phyloP scores from a whole-genome alignment of 2,888 invertebrate species.

The Gasteruption jaculator region DNA sequence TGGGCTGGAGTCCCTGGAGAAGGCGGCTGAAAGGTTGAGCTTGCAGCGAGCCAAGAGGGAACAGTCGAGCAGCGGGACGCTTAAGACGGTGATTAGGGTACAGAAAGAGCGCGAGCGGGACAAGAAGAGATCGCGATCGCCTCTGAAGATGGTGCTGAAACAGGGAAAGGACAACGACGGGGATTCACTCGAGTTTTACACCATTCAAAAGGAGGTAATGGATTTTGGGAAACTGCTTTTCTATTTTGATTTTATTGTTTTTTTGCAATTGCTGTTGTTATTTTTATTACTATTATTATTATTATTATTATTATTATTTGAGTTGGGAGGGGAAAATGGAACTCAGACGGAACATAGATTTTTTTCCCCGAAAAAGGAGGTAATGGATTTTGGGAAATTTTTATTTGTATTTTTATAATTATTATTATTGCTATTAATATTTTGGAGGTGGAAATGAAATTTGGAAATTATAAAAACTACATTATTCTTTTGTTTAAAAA shows the following conservation, averaged over 20 bases:
- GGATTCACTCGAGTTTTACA: conserved; percentile 60
- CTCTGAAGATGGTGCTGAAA: conserved; percentile 75
- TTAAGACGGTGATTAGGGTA: conserved; percentile 80
- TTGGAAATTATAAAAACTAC: too few species aligned
- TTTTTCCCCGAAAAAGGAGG: too few species aligned
- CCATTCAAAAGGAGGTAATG: conserved; percentile 69
- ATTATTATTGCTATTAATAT: neutral
- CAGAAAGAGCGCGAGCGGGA: conserved; percentile 54
- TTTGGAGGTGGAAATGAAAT: too few species aligned
- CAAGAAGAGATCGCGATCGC: conserved; percentile 64
- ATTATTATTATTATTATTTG: neutral
- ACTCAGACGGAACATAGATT: too few species aligned
- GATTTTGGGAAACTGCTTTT: conserved; percentile 25
- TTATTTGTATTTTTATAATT: neutral
- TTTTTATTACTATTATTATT: conserved; percentile 1
- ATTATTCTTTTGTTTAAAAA: too few species aligned
- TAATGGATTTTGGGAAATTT: neutral
- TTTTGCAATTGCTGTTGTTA: conserved; percentile 1
- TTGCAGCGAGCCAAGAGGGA: conserved; percentile 59
- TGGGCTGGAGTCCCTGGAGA: conserved; percentile 71
- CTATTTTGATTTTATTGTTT: conserved; percentile 2
- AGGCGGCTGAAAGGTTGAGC: conserved; percentile 57
- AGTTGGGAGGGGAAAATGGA: neutral
- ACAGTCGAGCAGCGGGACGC: conserved; percentile 64
- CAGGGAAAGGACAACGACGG: conserved; percentile 55